Base-by-base conservation (phyloP, 2,888 invertebrate genomes). In the Drymonia ruficornis region DNA sequence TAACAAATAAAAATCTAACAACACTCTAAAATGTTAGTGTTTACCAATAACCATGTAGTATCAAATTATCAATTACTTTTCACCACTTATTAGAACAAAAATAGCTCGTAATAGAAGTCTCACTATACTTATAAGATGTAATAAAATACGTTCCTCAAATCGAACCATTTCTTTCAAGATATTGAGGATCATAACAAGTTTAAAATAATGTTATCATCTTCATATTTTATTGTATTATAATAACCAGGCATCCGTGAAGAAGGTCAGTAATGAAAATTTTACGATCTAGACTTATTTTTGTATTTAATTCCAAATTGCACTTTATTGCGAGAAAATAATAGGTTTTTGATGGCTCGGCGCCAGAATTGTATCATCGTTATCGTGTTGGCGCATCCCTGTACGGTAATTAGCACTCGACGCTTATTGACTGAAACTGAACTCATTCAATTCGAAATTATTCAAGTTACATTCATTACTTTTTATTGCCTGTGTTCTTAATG, bases 381-480 rank as follows among this genome's bases (percentile, higher is more conserved):
- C n/a, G n/a, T n/a, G n/a, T n/a, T n/a, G n/a, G n/a, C n/a, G n/a
- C n/a, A n/a, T n/a, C n/a, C n/a, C n/a, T n/a, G n/a, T n/a, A 12
- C 16, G 23, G 54, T 75, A 74, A 75, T 75, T 75, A 75, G 71
- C 50, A 56, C 44, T 50, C 59, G 51, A 72, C 76, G 71, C 70
- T 63, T 67, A 56, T 62, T 50, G 61, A 59, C 54, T 61, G 55
- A 36, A 53, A 45, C 58, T 49, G 52, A 58, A 56, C 63, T 61
- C 72, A 69, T 75, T 76, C 72, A 70, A 73, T 76, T 74, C 61
- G 70, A 74, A 72, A 75, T 78, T 74, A 74, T 75, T 55, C 68
- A 75, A 68, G 67, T 67, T 67, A 63, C 74, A 70, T 63, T 71
- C 67, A 72, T 76, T 68, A 70, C 61, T 80, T 81, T 81, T 81